Conservation (phyloP, 1,140 invertebrate species). For the Anagrus nilaparvatae region DNA sequence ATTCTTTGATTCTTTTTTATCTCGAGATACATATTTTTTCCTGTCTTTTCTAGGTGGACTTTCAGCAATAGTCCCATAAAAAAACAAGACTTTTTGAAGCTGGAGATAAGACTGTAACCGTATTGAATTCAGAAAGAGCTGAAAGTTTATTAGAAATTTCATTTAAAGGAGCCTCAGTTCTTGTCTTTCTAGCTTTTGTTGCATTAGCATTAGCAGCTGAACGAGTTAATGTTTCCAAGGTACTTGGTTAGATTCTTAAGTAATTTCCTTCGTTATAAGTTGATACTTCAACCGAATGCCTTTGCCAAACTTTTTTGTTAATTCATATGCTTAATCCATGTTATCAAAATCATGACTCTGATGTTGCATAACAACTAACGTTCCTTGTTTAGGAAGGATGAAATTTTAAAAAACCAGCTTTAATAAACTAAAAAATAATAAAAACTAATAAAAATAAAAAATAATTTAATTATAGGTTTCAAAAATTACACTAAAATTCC, state of each 20-base stretch:
- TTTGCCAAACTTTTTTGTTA: constrained; percentile 58
- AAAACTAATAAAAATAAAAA: no score
- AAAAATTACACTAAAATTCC: constrained; percentile 32
- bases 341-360: no score
- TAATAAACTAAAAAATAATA: no score
- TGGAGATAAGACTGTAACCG: constrained; percentile 67
- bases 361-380: no score
- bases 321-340: no score
- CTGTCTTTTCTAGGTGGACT: no score
- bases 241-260: constrained; percentile 67
- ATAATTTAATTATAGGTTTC: no score
- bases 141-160: constrained; percentile 43
- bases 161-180: constrained; percentile 42
- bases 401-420: constrained; percentile 92
- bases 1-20: constrained; percentile 1
- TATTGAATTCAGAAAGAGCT: constrained; percentile 41
- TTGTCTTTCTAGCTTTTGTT: constrained; percentile 53
- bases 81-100: constrained; percentile 73
- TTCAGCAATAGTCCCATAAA: constrained; percentile 65
- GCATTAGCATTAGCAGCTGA: constrained; percentile 64
- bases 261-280: constrained; percentile 69
- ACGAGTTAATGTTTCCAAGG: constrained; percentile 61
- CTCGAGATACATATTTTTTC: no score
- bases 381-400: constrained; percentile 81
- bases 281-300: constrained; percentile 80